These are phyloP conservation scores for Tethya wilhelma DNA, from an alignment of 37 sponge, comb jelly and placozoan genomes.

Conservation along the genomic window DNA sequence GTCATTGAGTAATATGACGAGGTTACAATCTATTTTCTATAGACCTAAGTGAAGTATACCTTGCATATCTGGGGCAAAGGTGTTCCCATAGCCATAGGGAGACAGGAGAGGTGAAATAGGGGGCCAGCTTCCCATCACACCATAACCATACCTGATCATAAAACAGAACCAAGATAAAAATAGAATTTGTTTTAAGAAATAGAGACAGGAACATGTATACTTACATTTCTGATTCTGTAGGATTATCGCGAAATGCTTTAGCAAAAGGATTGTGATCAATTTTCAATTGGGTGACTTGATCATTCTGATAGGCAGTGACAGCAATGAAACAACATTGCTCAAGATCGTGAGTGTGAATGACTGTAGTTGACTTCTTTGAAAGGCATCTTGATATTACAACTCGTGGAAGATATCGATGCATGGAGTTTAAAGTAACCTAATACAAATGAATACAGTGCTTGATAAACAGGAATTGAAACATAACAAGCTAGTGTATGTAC, in stretches of 20 bases:
- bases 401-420: conserved; percentile 82
- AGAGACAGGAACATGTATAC: background rate
- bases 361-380: conserved; percentile 35
- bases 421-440: conserved; percentile 79
- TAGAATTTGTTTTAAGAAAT: background rate
- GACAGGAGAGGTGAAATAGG: conserved; percentile 51
- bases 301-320: conserved; percentile 91
- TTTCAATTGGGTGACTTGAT: conserved; percentile 86
- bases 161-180: background rate
- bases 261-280: conserved; percentile 92
- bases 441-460: conserved; percentile 1
- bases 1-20: background rate
- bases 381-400: conserved; percentile 49
- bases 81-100: conserved; percentile 24
- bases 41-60: conserved; percentile 1
- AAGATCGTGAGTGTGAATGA: conserved; percentile 64
- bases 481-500: no score
- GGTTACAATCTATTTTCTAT: background rate
- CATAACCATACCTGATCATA: conserved; percentile 30
- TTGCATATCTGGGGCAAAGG: conserved; percentile 15
- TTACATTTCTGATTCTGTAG: conserved; percentile 57
- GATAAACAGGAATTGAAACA: background rate
- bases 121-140: conserved; percentile 36
- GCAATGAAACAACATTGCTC: conserved; percentile 69
- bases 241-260: conserved; percentile 73